A percentile compares a stretch with the other conserved stretches of the same genome.
phyloP scores from a whole-genome alignment of 1,140 invertebrate species.

The Drosophila navojoa region DNA sequence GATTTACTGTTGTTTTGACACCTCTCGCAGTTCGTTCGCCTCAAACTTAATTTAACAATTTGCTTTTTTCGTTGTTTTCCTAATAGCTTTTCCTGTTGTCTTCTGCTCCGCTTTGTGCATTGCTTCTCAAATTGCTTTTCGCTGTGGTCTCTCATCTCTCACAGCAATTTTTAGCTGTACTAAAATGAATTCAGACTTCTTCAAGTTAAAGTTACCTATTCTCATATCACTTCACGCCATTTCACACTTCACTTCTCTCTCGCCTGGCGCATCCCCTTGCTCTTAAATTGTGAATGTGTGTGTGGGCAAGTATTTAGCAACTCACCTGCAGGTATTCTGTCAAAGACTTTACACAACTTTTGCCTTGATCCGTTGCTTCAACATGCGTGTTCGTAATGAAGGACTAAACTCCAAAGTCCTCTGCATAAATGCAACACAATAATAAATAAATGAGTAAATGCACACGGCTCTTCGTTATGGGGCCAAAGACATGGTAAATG shows the following conservation, averaged over 20 bases:
- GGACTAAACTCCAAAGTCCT: slow-evolving; percentile 1
- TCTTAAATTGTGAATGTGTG: background rate
- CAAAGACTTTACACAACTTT: slow-evolving; percentile 4
- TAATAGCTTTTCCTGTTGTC: background rate
- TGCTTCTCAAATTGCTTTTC: slow-evolving; percentile 1
- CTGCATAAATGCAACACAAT: slow-evolving; percentile 7
- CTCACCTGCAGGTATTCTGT: background rate
- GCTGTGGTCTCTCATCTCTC: background rate
- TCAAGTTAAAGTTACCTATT: too few species aligned
- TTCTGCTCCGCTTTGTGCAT: background rate
- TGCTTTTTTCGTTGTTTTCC: background rate
- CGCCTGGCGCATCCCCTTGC: background rate
- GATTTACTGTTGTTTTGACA: background rate
- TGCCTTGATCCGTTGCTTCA: background rate
- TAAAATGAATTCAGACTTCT: too few species aligned
- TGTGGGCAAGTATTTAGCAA: background rate
- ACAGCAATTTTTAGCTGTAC: background rate
- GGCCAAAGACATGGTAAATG: slow-evolving; percentile 38
- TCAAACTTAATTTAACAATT: slow-evolving; percentile 4
- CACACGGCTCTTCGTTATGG: slow-evolving; percentile 21
- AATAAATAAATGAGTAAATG: slow-evolving; percentile 39
- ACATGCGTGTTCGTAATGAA: background rate
- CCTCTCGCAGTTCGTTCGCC: background rate
- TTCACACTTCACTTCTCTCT: background rate
- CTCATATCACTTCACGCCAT: too few species aligned